Base-by-base conservation (phyloP, 2,113 vertebrate genomes). In the Gopherus evgoodei region DNA sequence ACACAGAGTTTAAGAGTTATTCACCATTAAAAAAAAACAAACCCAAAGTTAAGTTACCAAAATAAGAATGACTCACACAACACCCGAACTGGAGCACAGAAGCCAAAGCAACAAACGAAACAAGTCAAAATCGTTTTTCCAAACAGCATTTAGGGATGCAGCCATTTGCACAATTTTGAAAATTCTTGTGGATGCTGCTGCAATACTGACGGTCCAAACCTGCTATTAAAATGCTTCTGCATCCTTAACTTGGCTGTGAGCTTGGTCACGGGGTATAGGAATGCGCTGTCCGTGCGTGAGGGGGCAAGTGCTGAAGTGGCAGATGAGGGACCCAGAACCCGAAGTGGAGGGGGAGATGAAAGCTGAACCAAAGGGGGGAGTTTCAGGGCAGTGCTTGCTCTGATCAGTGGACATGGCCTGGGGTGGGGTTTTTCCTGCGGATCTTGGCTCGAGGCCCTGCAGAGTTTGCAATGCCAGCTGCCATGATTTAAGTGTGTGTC, bases 1-100 rank as follows among this genome's bases (percentile, higher is more conserved):
- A 89, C 25, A 53, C 42, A 62, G 25, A 49, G 29, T 95, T 86
- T 75, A 82, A 91, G 56, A 87, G 86, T 52, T 35, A 91, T 72
- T 72, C 81, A 81, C 86, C 86, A 65, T 16, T 11, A 35, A 19
- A 31, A 72, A 31, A 72, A 84, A 5, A 54, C 81, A 52, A 93
- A 50, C 81, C 85, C 88, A 7, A 65, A 8, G 93, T 69, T 80
- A 76, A 65, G 84, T 72, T 78, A 94, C 83, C 29, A 90, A 81
- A 92, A 80, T 53, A 79, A 59, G 56, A n/a, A 42, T 47, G 25
- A 84, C 93, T 81, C 62, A 76, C 93, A 90, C 88, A 1, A 88
- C 85, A 90, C 85, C 93, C 90, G 47, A 86, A 83, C 88, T 88
- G 91, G 57, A 90, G 88, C 93, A 90, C 94, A 85, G 88, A 81